Evolutionary conservation across 64 coral and sea anemone genomes (phyloP).

Genomic region (Catalaphyllia jardinei): DNA sequence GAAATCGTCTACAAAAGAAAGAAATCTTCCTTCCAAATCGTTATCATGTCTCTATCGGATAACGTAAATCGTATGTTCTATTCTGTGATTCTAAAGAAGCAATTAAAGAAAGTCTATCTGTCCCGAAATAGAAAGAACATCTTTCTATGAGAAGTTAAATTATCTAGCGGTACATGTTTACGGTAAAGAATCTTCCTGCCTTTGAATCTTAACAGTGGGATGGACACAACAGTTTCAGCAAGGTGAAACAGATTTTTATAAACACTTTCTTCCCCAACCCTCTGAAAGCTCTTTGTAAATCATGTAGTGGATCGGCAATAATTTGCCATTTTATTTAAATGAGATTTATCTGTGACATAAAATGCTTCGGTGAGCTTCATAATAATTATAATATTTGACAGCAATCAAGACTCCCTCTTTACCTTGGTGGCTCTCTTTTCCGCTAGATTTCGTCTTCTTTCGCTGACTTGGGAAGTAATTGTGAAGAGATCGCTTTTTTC

Average conservation of each 20-base stretch:
- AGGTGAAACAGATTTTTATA: conserved; percentile 9
- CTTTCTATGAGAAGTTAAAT: conserved; percentile 15
- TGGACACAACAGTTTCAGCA: conserved; percentile 18
- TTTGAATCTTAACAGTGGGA: too few relatives aligned
- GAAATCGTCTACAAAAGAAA: too few relatives aligned
- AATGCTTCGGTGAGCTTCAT: conserved; percentile 10
- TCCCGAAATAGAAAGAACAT: conserved; percentile 5
- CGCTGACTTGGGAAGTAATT: conserved; percentile 5
- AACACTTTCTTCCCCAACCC: conserved; percentile 7
- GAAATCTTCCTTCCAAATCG: too few relatives aligned
- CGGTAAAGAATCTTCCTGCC: too few relatives aligned
- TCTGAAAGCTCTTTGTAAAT: conserved; percentile 19
- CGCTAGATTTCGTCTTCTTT: neutral
- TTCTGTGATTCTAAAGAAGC: too few relatives aligned
- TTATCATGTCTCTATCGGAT: too few relatives aligned
- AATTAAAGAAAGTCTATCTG: too few relatives aligned
- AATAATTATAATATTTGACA: neutral
- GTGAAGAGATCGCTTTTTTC: too few relatives aligned
- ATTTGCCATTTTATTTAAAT: neutral
- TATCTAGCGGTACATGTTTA: neutral
- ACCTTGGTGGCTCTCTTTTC: too few relatives aligned
- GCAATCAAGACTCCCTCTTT: too few relatives aligned
- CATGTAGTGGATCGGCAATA: neutral
- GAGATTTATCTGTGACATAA: neutral
- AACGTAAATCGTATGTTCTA: too few relatives aligned